Percentiles rank a stretch among this genome's conserved stretches.
Conservation (phyloP, 2,113 vertebrate genomes). For the Orthochromis malagaraziensis region DNA sequence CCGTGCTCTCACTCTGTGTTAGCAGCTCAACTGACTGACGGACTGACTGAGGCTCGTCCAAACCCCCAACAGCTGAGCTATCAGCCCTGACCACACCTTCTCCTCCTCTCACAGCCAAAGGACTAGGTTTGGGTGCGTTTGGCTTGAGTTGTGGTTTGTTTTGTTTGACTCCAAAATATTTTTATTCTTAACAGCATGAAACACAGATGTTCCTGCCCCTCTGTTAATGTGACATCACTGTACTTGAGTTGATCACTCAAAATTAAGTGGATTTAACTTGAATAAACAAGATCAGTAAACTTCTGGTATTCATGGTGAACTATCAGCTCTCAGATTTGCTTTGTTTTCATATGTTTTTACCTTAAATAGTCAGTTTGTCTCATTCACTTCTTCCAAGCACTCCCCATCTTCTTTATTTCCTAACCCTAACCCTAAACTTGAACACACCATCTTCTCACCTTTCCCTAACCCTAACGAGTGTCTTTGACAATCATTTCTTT, state of each 20-base stretch:
- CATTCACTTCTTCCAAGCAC: not conserved
- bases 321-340: not conserved
- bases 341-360: not conserved
- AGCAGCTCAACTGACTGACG: conserved; percentile 81
- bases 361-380: not conserved
- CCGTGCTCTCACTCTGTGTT: conserved; percentile 83
- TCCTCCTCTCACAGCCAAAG: not conserved
- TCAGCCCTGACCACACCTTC: conserved; percentile 26
- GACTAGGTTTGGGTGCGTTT: not conserved
- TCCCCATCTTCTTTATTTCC: not conserved
- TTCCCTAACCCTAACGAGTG: not conserved
- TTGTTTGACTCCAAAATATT: not conserved
- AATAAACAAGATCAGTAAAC: not conserved
- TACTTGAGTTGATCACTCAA: not conserved
- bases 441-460: not conserved
- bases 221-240: not conserved
- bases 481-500: not conserved
- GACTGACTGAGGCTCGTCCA: conserved; percentile 37
- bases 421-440: not conserved
- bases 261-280: not conserved
- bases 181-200: not conserved
- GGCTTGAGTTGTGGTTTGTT: not conserved
- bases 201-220: not conserved
- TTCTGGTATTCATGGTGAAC: not conserved
- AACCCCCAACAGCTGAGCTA: conserved; percentile 81